phyloP scores from a whole-genome alignment of 2,888 invertebrate species.

The Drosophila subsilvestris region DNA sequence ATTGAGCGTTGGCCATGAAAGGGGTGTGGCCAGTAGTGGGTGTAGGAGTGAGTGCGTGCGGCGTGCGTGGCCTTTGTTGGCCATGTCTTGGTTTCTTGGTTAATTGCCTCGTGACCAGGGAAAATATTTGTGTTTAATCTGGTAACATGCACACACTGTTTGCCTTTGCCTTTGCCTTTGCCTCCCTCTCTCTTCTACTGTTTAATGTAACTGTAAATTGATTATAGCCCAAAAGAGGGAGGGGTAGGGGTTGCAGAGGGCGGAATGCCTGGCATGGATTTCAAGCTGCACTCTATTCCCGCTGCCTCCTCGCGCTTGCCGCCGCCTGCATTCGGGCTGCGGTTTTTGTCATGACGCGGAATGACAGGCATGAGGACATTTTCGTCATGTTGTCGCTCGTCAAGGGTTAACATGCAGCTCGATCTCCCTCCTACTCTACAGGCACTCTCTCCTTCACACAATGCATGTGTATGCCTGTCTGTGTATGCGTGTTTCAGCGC shows the following conservation, averaged over 20 bases:
- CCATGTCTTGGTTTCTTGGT: conserved; percentile 30
- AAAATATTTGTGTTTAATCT: conserved; percentile 77
- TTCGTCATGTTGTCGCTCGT: conserved; percentile 49
- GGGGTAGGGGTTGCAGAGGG: neutral
- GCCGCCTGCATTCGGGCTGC: conserved; percentile 23
- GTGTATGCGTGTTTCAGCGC: conserved; percentile 56
- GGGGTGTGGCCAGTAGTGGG: neutral
- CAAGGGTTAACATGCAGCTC: conserved; percentile 43
- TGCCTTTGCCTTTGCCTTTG: neutral
- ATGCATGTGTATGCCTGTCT: neutral
- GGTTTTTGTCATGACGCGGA: conserved; percentile 42
- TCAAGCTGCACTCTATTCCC: conserved; percentile 35
- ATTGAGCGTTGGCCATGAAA: conserved; percentile 40
- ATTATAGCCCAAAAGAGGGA: conserved; percentile 48
- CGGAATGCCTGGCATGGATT: conserved; percentile 20
- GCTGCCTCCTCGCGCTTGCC: conserved; percentile 15
- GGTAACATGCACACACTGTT: conserved; percentile 40
- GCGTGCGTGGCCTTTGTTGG: conserved; percentile 32
- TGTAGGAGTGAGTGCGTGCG: conserved; percentile 8
- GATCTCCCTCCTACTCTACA: neutral
- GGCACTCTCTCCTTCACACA: too few relatives aligned
- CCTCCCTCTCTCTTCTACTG: neutral
- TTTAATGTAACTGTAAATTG: conserved; percentile 61
- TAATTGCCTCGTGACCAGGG: conserved; percentile 52
- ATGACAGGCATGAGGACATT: conserved; percentile 45